Base-by-base conservation (phyloP, 2,888 invertebrate species). In the Pammene aurita region DNA sequence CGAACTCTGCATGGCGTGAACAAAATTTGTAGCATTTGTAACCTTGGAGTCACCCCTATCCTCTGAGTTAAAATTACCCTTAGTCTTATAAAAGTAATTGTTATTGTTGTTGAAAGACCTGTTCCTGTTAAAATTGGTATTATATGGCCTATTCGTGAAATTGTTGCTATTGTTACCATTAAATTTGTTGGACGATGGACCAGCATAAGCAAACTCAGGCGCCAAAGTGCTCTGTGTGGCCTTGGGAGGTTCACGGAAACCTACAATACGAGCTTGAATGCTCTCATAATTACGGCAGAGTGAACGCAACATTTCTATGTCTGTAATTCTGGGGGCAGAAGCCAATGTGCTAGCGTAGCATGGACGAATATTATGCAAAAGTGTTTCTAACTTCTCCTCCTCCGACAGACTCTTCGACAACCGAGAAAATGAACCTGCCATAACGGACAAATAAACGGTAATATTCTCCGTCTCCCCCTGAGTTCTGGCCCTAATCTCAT, bases 301-400 rank as follows among this genome's bases (percentile, higher is more conserved):
- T 7, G 7, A 7, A 9, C 42, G 42, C 7, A 63, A 26, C 0
- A 34, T 14, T 10, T 48, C 50, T 13, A 63, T 52, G 13, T 1
- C 50, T 13, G 7, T 18, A n/a, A 63, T 41, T 13, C 13, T 38
- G 0, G 63, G 16, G 13, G 16, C 54, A 4, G 52, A 63, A 7
- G 66, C 48, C 41, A 66, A 13, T 7, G 18, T 44, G 9, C 38
- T 52, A 0, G 58, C 60, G 11, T 66, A 66, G n/a, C 52, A 60
- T 7, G 66, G 60, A 1, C 66, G 38, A 10, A 66, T 66, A 7
- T 66, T 66, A 16, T 66, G 66, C 0, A 66, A n/a, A 0, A 66
- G 0, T 9, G 57, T 66, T 18, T 66, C 60, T 0, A 66, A 13
- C 57, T 58, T 50, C 0, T 66, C 60, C 2, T 0, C n/a, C 14